Evolutionary conservation across 2,888 invertebrate genomes (phyloP), one percentile per base, ranked within the genome.

Genomic region (Lingula anatina): DNA sequence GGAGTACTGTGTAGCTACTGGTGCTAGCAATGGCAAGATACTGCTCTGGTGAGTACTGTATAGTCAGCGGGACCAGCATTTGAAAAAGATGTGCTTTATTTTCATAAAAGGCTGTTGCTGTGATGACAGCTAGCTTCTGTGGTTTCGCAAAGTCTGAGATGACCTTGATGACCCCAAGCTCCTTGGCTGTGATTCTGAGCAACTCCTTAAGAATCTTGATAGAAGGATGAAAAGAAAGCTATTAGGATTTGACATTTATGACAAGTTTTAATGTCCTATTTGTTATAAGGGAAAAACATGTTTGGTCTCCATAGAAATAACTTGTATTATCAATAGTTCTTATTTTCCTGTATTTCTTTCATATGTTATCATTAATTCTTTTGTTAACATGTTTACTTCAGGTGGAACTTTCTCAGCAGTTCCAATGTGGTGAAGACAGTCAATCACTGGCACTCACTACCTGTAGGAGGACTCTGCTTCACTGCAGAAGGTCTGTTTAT

Each of bases 371-470:
- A 24, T 24, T 12, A 9, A 12, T 43, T 7, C 21, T 27, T 47
- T 4, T 3, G 3, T 18, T 31, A 69, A 26, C 53, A 15, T 45
- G 21, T 49, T 49, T 39, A 46, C 55, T 51, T 12, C 49, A 66
- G 68, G 67, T 63, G 64, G 52, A 63, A 68, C 46, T 66, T 69
- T 44, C 51, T 61, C 7, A 44, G 40, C 2, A 47, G 46, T 3
- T 53, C 57, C 5, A 59, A 60, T 15, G 68, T 69, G 15, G 66
- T 75, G 9, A 78, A 81, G 64, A 77, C 82, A 1, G 71, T 82
- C 1, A 83, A 82, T 64, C 89, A 89, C 70, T 90, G 90, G 90
- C 90, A 90, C 75, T 83, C 85, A 3, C 79, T 87, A 43, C 82
- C 85, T 28, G 84, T 89, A 0, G 79, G 81, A 40, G 83, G 85